phyloP scores from a whole-genome alignment of 2,113 vertebrate species.

The Hyperopisus bebe region DNA sequence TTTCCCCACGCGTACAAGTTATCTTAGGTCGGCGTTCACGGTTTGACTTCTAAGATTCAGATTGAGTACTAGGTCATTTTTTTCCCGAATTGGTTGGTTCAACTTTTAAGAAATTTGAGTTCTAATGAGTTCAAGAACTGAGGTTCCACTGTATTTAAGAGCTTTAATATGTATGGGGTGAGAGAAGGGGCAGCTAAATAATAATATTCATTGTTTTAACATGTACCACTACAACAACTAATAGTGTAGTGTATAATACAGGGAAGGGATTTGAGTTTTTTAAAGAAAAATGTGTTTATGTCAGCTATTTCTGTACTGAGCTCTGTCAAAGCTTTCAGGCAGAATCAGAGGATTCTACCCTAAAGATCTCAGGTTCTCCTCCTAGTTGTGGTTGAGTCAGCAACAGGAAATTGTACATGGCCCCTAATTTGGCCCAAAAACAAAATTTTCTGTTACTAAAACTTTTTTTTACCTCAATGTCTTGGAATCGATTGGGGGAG shows the following conservation, averaged over 20 bases:
- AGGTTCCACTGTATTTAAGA: too few species aligned
- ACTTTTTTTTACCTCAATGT: neutral
- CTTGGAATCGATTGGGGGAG: neutral
- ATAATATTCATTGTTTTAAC: neutral
- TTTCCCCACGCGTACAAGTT: too few species aligned
- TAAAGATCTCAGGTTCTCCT: neutral
- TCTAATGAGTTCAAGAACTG: too few species aligned
- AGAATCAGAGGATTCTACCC: slow-evolving; percentile 3
- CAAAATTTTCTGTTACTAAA: neutral
- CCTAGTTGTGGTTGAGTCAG: neutral
- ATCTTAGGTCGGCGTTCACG: too few species aligned
- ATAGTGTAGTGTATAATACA: neutral
- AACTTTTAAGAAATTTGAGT: too few species aligned
- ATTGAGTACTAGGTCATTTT: too few species aligned
- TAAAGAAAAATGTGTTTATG: slow-evolving; percentile 25
- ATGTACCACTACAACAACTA: neutral
- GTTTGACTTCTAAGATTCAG: too few species aligned
- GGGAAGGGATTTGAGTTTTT: slow-evolving; percentile 9
- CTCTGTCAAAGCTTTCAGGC: slow-evolving; percentile 1
- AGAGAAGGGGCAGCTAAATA: neutral
- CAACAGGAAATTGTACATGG: neutral
- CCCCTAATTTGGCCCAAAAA: neutral
- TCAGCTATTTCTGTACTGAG: neutral
- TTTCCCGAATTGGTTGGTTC: too few species aligned
- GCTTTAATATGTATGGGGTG: neutral